Conservation (phyloP, 1,140 invertebrate species). For the Cyrtorhinus lividipennis region DNA sequence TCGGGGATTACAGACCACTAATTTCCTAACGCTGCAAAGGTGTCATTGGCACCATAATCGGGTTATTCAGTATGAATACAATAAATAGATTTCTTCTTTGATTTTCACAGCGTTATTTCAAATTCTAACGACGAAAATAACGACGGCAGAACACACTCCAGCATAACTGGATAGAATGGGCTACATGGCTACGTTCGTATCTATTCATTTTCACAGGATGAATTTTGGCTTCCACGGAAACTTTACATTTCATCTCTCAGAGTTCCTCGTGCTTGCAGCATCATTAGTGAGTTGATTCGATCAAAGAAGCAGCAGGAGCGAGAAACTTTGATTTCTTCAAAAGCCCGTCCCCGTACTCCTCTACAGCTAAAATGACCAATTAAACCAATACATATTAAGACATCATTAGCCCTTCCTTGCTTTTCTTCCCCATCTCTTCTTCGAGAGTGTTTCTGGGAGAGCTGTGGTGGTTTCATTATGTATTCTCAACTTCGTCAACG, state of each 20-base stretch:
- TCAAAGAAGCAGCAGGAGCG: not conserved
- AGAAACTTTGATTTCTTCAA: not conserved
- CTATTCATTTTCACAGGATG: no score
- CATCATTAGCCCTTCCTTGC: not conserved
- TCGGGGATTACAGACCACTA: no score
- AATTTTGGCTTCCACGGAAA: not conserved
- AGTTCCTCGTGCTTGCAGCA: not conserved
- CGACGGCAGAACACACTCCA: no score
- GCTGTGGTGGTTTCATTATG: not conserved
- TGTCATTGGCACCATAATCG: no score
- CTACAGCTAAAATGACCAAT: slow-evolving; percentile 2
- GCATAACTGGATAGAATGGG: no score
- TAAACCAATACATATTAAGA: slow-evolving; percentile 8
- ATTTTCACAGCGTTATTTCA: no score
- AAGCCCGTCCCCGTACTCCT: not conserved
- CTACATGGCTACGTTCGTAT: no score
- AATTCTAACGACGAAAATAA: no score
- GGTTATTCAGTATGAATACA: no score
- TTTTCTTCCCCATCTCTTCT: not conserved
- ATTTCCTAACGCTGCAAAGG: no score
- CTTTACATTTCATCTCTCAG: not conserved
- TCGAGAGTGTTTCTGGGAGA: not conserved
- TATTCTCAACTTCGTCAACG: no score
- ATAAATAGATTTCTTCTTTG: no score
- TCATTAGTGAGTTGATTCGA: slow-evolving; percentile 1